Base-by-base conservation (phyloP, 2,113 vertebrate genomes). In the Butastur rufipennis region DNA sequence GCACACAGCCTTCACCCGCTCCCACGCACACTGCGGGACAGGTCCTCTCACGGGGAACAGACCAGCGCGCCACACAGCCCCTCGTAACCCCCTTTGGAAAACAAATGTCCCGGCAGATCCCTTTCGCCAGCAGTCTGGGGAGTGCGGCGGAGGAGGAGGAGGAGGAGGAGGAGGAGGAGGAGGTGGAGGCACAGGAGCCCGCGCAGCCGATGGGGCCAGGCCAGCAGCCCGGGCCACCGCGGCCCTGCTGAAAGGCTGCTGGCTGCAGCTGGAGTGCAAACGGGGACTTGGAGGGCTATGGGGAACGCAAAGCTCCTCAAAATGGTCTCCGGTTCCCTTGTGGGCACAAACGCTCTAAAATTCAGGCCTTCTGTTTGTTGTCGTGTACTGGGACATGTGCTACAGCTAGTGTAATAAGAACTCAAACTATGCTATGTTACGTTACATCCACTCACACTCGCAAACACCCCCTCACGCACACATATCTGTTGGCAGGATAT, bases 401-500 rank as follows among this genome's bases (percentile, higher is more conserved):
- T 95, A 93, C 72, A 86, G 81, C 61, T 93, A 31, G 16, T 43
- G 74, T 93, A 83, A 1, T 25, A 93, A 79, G 45, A 62, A 81
- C 86, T 93, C 80, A 72, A 86, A 75, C 81, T 91, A 32, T 61
- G 92, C 80, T 80, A 22, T 26, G 32, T 79, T 61, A 73, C 55
- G 25, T 63, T 8, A 50, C 56, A 62, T 16, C 32, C 47, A 71
- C 40, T 66, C 84, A 81, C 68, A 83, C 90, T 43, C 5, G 8
- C 89, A 73, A 82, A 50, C 87, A 80, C 68, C 40, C 59, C 40
- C 65, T 29, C 56, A 31, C 18, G 40, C 25, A 23, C 81, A 53
- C 72, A 55, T 29, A 50, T 20, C 80, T 48, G 83, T 94, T 90
- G 92, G 96, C 96, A 97, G 90, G 91, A 32, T 89, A 31, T 17